Evolutionary conservation across 2,797 vertebrate genomes (phyloP).

Genomic region (Todus mexicanus): DNA sequence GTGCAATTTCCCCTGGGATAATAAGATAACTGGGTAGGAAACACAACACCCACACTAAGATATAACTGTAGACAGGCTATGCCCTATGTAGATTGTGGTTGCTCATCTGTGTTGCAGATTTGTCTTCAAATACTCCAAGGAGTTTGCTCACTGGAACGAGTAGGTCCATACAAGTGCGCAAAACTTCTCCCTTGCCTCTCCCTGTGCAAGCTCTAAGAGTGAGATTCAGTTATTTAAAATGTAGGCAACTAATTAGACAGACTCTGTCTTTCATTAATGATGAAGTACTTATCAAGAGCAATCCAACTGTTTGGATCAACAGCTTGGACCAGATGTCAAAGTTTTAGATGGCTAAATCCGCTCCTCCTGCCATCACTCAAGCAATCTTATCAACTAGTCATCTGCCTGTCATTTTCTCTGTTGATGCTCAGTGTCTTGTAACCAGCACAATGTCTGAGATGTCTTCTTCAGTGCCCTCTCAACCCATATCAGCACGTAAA

Average conservation of each 20-base stretch:
- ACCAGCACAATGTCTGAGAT: fast-evolving
- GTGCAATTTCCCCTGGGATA: not conserved
- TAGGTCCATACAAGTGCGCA: too few relatives aligned
- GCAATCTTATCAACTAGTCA: not conserved
- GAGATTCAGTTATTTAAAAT: not conserved
- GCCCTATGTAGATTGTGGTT: not conserved
- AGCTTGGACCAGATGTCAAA: not conserved
- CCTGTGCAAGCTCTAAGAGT: not conserved
- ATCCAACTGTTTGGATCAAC: not conserved
- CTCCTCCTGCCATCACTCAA: not conserved
- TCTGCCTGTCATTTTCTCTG: not conserved
- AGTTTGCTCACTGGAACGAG: not conserved
- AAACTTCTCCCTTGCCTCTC: not conserved
- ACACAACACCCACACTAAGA: not conserved
- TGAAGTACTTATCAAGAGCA: not conserved
- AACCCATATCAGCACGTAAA: not conserved
- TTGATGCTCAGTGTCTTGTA: not conserved
- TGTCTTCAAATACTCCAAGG: not conserved
- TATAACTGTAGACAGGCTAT: not conserved
- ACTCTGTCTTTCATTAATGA: not conserved
- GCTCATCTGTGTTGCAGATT: not conserved
- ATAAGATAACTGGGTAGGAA: not conserved
- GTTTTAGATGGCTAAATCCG: not conserved
- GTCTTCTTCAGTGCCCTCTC: not conserved
- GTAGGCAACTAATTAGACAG: not conserved